Evolutionary conservation across 2,113 vertebrate species (phyloP).

Genomic region (Hippocampus guttulatus): DNA sequence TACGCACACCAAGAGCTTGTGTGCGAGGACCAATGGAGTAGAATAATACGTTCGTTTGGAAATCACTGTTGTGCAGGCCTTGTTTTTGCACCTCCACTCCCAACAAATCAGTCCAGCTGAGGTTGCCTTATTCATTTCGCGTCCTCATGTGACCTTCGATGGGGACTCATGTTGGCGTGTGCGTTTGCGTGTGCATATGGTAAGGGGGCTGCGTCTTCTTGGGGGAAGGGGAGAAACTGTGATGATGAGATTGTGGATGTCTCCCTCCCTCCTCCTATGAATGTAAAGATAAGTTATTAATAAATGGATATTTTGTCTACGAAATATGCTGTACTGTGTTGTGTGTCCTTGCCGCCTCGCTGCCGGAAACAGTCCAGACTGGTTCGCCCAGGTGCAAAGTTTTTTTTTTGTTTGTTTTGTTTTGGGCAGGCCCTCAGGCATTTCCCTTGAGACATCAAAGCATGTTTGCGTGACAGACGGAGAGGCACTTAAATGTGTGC

Average conservation of each 20-base stretch:
- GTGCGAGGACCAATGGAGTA: not conserved
- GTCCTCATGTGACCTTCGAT: not conserved
- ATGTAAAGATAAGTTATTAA: constrained; percentile 99
- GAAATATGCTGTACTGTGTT: constrained; percentile 52
- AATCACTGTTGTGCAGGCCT: not conserved
- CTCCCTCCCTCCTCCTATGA: constrained; percentile 74
- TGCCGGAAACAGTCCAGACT: constrained; percentile 23
- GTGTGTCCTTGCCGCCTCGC: constrained; percentile 12
- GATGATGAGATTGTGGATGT: constrained; percentile 48
- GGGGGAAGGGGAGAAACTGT: not conserved
- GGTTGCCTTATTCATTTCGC: constrained; percentile 3
- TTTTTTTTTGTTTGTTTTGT: not conserved
- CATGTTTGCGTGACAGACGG: not conserved
- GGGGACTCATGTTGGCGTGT: not conserved
- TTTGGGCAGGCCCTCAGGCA: constrained; percentile 23
- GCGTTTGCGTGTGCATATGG: not conserved
- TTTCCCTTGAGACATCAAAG: constrained; percentile 21
- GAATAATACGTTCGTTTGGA: not conserved
- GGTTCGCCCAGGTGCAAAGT: constrained; percentile 41
- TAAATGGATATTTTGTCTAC: constrained; percentile 99
- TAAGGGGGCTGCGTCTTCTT: too few relatives aligned
- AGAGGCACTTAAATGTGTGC: not conserved
- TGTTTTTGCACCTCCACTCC: not conserved
- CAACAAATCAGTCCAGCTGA: not conserved
- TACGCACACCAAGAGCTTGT: not conserved